phyloP scores from a whole-genome alignment of 2,113 vertebrate genomes.

The Parus major region DNA sequence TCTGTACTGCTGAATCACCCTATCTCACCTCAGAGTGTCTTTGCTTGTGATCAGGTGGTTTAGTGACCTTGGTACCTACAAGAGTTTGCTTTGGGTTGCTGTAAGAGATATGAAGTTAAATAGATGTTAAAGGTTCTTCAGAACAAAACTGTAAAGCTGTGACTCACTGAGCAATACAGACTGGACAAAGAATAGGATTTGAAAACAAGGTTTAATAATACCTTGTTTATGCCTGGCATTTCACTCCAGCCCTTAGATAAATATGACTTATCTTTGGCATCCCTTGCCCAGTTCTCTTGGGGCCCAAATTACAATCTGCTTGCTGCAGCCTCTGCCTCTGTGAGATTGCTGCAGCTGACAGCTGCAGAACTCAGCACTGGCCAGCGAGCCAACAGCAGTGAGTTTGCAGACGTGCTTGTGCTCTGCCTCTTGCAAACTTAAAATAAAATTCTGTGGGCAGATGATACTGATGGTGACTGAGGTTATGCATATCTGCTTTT shows the following conservation, averaged over 20 bases:
- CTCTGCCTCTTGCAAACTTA: not conserved
- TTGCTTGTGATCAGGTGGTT: not conserved
- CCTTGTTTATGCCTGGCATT: not conserved
- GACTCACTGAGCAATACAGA: not conserved
- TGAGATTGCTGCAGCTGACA: constrained; percentile 37
- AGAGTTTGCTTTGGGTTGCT: not conserved
- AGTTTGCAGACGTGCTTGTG: constrained; percentile 9
- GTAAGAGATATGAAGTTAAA: not conserved
- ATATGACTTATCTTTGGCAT: constrained; percentile 41
- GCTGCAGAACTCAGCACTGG: not conserved
- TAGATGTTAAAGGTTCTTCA: not conserved
- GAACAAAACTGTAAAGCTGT: not conserved
- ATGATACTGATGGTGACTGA: not conserved
- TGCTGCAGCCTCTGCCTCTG: constrained; percentile 9
- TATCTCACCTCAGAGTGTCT: not conserved
- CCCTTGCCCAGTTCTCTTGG: not conserved
- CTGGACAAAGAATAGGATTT: not conserved
- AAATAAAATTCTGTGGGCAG: not conserved
- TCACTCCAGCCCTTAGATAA: not conserved
- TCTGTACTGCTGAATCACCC: constrained; percentile 51
- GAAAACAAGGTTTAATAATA: not conserved
- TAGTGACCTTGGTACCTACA: not conserved
- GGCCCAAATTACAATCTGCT: constrained; percentile 6
- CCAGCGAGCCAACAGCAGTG: constrained; percentile 19
- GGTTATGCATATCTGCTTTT: not conserved